These are phyloP conservation scores for Anoplolepis gracilipes DNA, from an alignment of 1,140 invertebrate species.

Conservation along the genomic window DNA sequence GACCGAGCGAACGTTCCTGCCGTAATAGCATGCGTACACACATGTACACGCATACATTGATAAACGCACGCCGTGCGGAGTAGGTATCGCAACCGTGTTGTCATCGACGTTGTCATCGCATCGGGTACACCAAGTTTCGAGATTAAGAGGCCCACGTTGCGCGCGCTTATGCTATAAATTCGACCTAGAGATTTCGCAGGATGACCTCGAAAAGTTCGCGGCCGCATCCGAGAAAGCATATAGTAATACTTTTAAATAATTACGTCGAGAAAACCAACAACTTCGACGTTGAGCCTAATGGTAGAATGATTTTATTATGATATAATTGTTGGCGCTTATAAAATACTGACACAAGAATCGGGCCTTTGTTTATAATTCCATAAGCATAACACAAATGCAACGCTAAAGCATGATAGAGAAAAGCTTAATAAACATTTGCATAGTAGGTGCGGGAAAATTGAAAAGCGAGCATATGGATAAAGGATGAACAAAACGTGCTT, in stretches of 20 bases:
- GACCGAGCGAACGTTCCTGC: slow-evolving; percentile 65
- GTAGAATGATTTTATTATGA: background rate
- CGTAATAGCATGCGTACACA: slow-evolving; percentile 42
- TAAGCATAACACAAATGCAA: slow-evolving; percentile 10
- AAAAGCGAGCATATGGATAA: slow-evolving; percentile 17
- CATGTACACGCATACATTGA: slow-evolving; percentile 1
- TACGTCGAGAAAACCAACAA: background rate
- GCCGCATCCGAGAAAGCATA: slow-evolving; percentile 35
- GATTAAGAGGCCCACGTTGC: slow-evolving; percentile 27
- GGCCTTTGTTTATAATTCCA: background rate
- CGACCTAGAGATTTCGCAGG: background rate
- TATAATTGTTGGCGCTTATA: background rate
- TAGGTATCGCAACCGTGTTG: slow-evolving; percentile 67
- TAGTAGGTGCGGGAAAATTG: background rate
- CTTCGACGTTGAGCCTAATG: background rate
- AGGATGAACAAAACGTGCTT: slow-evolving; percentile 5
- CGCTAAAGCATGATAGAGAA: background rate
- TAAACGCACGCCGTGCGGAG: slow-evolving; percentile 67
- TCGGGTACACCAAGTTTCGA: slow-evolving; percentile 59
- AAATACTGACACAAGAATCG: background rate
- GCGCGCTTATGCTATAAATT: background rate
- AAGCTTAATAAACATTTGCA: slow-evolving; percentile 35
- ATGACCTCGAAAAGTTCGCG: background rate
- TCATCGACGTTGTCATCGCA: slow-evolving; percentile 70
- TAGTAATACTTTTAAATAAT: background rate